A percentile compares a stretch with the other conserved stretches of the same genome.
phyloP scores from a whole-genome alignment of 1,140 invertebrate genomes.

The Octopus sinensis region DNA sequence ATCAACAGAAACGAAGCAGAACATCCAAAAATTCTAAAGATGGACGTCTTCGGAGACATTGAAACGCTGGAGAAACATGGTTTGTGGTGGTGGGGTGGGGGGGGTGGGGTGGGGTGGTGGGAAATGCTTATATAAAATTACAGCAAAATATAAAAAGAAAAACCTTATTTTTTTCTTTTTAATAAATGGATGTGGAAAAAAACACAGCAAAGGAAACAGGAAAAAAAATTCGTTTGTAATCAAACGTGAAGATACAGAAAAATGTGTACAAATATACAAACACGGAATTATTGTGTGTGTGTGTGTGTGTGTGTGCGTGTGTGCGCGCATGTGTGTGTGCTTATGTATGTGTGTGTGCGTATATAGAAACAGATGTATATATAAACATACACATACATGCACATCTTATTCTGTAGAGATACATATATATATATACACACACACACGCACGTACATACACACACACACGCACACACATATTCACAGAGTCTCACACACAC shows the following conservation, averaged over 20 bases:
- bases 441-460: neutral
- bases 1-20: too few relatives aligned
- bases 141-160: too few relatives aligned
- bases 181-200: too few relatives aligned
- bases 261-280: neutral
- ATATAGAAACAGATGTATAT: neutral
- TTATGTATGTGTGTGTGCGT: constrained; percentile 12
- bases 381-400: neutral
- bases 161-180: too few relatives aligned
- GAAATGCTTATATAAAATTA: too few relatives aligned
- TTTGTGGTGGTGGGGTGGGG: too few relatives aligned
- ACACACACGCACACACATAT: neutral
- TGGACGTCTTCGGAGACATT: too few relatives aligned
- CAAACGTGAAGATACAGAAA: neutral
- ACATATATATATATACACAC: neutral
- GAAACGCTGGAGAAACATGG: too few relatives aligned
- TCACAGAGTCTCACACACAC: neutral
- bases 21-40: too few relatives aligned
- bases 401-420: neutral
- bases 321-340: constrained; percentile 9
- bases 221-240: too few relatives aligned
- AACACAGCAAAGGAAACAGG: too few relatives aligned
- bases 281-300: constrained; percentile 19
- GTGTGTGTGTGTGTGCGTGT: constrained; percentile 24
- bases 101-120: too few relatives aligned